These are phyloP conservation scores for Drepanosiphum platanoidis DNA, from an alignment of 2,888 invertebrate species.

Conservation along the genomic window DNA sequence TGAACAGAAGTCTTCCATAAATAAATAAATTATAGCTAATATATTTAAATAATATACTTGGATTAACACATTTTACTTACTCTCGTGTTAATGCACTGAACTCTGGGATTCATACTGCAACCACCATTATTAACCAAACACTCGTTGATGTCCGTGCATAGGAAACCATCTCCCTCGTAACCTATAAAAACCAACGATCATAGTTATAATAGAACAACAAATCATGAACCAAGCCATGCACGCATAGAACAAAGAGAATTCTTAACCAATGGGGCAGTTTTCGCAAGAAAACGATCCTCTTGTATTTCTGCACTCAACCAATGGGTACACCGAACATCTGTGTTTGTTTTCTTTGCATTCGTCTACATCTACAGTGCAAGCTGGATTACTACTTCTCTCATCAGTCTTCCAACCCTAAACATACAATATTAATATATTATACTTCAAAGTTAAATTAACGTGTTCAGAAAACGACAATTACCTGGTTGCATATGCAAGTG, in stretches of 20 bases:
- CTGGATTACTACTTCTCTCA: slow-evolving; percentile 74
- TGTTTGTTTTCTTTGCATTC: slow-evolving; percentile 78
- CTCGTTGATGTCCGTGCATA: slow-evolving; percentile 89
- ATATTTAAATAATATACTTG: too few relatives aligned
- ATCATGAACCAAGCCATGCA: too few relatives aligned
- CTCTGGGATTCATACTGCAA: slow-evolving; percentile 83
- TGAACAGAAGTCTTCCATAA: too few relatives aligned
- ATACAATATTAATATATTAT: too few relatives aligned
- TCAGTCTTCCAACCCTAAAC: slow-evolving; percentile 83
- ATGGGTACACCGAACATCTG: slow-evolving; percentile 83
- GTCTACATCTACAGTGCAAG: slow-evolving; percentile 83
- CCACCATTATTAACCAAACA: slow-evolving; percentile 87
- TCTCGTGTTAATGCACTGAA: slow-evolving; percentile 75
- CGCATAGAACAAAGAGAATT: too few relatives aligned
- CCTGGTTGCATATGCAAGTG: slow-evolving; percentile 83
- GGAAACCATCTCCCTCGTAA: slow-evolving; percentile 86
- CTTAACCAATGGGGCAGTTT: slow-evolving; percentile 84
- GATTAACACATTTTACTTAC: too few relatives aligned
- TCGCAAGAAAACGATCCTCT: slow-evolving; percentile 91
- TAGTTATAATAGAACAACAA: background rate
- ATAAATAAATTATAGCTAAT: too few relatives aligned
- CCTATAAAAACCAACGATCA: slow-evolving; percentile 69
- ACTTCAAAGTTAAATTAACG: too few relatives aligned
- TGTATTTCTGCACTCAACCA: slow-evolving; percentile 86
- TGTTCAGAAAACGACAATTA: too few relatives aligned